These are phyloP conservation scores for Cheilosia soror DNA, from an alignment of 2,888 invertebrate genomes.

Conservation along the genomic window DNA sequence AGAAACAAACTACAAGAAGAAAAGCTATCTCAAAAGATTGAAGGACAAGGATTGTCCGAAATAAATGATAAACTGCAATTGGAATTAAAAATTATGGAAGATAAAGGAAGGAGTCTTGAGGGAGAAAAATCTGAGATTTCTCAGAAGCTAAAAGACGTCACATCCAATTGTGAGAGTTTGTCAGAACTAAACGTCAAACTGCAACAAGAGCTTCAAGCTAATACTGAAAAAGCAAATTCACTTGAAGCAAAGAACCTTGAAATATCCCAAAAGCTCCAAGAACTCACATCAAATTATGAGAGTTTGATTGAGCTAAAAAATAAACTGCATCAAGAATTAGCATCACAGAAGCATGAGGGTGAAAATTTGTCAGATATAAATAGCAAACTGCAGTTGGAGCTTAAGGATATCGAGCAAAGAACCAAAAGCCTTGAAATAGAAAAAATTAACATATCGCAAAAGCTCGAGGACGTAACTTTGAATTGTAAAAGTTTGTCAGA, in stretches of 20 bases:
- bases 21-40: conserved; percentile 86
- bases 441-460: conserved; percentile 76
- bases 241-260: conserved; percentile 83
- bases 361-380: conserved; percentile 77
- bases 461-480: conserved; percentile 77
- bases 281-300: conserved; percentile 80
- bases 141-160: conserved; percentile 81
- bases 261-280: conserved; percentile 85
- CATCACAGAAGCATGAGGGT: conserved; percentile 84
- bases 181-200: conserved; percentile 86
- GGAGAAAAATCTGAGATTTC: conserved; percentile 80
- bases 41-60: conserved; percentile 81
- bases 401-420: conserved; percentile 86
- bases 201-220: conserved; percentile 86
- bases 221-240: conserved; percentile 85
- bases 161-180: conserved; percentile 86
- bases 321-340: conserved; percentile 79
- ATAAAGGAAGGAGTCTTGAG: conserved; percentile 82
- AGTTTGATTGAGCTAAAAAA: conserved; percentile 79
- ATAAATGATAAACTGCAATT: conserved; percentile 79
- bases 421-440: conserved; percentile 4
- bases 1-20: conserved; percentile 86
- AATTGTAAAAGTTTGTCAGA: conserved; percentile 77
- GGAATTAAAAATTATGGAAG: conserved; percentile 79
- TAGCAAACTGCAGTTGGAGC: conserved; percentile 85